Conservation (phyloP, 2,888 invertebrate genomes). For the Choristoneura rosaceana region DNA sequence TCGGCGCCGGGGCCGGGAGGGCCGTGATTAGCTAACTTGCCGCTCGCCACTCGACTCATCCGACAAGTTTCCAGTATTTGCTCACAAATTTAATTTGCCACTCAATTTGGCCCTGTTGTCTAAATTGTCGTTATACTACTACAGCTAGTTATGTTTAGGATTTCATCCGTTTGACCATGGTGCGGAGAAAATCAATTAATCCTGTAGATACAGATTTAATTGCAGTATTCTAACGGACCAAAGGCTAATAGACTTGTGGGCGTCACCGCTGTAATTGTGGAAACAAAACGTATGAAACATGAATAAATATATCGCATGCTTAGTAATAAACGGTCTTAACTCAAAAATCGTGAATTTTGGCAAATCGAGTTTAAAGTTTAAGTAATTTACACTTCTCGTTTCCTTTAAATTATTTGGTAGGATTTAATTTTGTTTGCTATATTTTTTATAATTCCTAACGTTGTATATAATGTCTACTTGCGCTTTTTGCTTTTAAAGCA, state of each 20-base stretch:
- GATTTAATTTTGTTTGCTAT: too few species aligned
- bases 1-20: conserved; percentile 45
- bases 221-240: conserved; percentile 3
- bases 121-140: conserved; percentile 48
- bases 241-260: conserved; percentile 1
- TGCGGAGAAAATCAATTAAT: conserved; percentile 1
- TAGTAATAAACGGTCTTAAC: too few species aligned
- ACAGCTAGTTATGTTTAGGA: conserved; percentile 41
- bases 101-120: conserved; percentile 61
- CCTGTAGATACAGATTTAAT: not conserved
- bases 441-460: too few species aligned
- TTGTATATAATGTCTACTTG: too few species aligned
- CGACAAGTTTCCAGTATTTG: conserved; percentile 63
- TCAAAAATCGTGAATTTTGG: too few species aligned
- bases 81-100: conserved; percentile 63
- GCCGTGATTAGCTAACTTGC: conserved; percentile 65
- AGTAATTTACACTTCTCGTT: too few species aligned
- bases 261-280: not conserved
- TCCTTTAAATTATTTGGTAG: too few species aligned
- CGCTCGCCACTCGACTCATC: conserved; percentile 52
- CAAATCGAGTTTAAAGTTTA: too few species aligned
- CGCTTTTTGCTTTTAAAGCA: too few species aligned
- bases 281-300: not conserved
- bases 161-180: conserved; percentile 8
- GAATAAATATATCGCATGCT: not conserved